These are phyloP conservation scores for Drosophila nikananu DNA, from an alignment of 1,140 invertebrate species.

Conservation along the genomic window DNA sequence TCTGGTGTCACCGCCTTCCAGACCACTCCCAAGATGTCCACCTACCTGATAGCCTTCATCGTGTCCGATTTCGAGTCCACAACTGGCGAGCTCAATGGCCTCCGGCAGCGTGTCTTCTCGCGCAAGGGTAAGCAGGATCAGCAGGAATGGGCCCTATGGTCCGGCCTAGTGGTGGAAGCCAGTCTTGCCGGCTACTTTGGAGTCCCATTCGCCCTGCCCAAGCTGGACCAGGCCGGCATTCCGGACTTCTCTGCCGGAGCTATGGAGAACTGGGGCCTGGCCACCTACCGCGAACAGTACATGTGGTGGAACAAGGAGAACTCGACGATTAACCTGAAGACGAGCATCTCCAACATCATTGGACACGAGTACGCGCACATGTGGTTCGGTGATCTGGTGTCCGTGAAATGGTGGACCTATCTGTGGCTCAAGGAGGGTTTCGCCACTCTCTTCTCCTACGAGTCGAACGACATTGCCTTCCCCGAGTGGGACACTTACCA, in stretches of 20 bases:
- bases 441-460: slow-evolving; percentile 85
- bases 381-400: slow-evolving; percentile 91
- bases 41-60: slow-evolving; percentile 91
- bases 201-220: slow-evolving; percentile 63
- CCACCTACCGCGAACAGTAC: slow-evolving; percentile 75
- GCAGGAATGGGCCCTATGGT: slow-evolving; percentile 60
- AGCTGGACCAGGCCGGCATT: slow-evolving; percentile 74
- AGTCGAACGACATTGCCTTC: slow-evolving; percentile 85
- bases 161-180: slow-evolving; percentile 57
- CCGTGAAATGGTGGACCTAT: slow-evolving; percentile 88
- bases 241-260: slow-evolving; percentile 77
- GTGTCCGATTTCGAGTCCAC: slow-evolving; percentile 88
- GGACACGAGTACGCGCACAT: slow-evolving; percentile 89
- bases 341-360: slow-evolving; percentile 86
- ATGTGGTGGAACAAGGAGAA: slow-evolving; percentile 69
- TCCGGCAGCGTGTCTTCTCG: slow-evolving; percentile 65
- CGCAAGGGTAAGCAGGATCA: slow-evolving; percentile 63
- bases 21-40: slow-evolving; percentile 86
- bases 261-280: slow-evolving; percentile 82
- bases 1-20: slow-evolving; percentile 64
- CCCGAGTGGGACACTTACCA: slow-evolving; percentile 86
- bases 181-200: slow-evolving; percentile 62
- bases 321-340: slow-evolving; percentile 78
- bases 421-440: slow-evolving; percentile 87
- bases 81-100: slow-evolving; percentile 69